phyloP scores from a whole-genome alignment of 2,797 vertebrate species.

The Poeciliopsis gracilis region DNA sequence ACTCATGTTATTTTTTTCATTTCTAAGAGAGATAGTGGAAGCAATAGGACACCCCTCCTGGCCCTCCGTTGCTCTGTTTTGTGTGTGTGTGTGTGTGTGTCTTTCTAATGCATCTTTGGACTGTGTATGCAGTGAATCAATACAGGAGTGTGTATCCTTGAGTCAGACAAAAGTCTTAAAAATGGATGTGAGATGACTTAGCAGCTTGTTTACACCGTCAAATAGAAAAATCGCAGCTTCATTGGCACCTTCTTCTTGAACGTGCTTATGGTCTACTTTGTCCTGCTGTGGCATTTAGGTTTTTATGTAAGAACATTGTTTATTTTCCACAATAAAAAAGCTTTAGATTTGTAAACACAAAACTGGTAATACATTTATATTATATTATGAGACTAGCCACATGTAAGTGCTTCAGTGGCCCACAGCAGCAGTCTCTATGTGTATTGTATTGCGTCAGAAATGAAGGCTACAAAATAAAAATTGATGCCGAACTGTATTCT shows the following conservation, averaged over 20 bases:
- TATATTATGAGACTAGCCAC: not conserved
- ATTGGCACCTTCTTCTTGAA: constrained; percentile 7
- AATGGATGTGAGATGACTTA: constrained; percentile 12
- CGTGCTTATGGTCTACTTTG: constrained; percentile 4
- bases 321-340: not conserved
- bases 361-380: not conserved
- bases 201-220: not conserved
- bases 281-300: not conserved
- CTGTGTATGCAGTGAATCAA: constrained; percentile 29
- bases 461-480: no score
- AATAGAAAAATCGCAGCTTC: constrained; percentile 10
- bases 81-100: constrained; percentile 14
- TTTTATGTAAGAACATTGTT: not conserved
- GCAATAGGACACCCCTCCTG: constrained; percentile 29
- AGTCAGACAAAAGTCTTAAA: constrained; percentile 21
- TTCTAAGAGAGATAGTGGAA: constrained; percentile 33
- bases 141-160: constrained; percentile 16
- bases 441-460: not conserved
- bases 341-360: not conserved
- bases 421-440: no score
- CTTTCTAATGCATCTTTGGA: constrained; percentile 3
- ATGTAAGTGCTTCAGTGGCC: not conserved
- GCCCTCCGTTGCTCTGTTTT: constrained; percentile 31
- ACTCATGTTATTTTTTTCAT: constrained; percentile 50
- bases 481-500: no score